Base-by-base conservation (phyloP, 1,140 invertebrate genomes). In the Rhagoletis zephyria region DNA sequence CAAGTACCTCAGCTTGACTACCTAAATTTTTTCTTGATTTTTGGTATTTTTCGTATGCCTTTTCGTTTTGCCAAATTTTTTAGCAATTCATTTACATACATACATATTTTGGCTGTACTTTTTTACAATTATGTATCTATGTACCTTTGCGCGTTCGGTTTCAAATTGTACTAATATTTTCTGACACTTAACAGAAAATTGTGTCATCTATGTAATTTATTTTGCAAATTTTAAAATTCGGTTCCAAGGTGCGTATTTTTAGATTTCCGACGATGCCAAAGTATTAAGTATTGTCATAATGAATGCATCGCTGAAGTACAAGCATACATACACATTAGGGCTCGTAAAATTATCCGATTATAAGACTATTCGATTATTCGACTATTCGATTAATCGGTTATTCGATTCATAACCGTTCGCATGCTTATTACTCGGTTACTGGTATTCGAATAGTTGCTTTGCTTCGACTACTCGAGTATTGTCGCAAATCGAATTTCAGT, bases 141-240 rank as follows among this genome's bases (percentile, higher is more conserved):
- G 70, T 51, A 74, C 45, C 16, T 70, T 74, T 48, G 14, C 42
- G 45, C 45, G 10, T 74, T 30, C 3, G 30, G 19, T 67, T 74
- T 74, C 70, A 74, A 74, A 74, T 48, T 16, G 14, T 74, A 74
- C 45, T n/a, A 74, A 74, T 10, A 45, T 12, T 74, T 74, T 74
- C 14, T 74, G 70, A 74, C 42, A 74, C 40, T 48, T 12, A 74
- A 74, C 70, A 74, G 42, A 48, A n/a, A 74, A 48, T 51, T 74
- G 70, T 74, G 70, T 74, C 70, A 74, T 74, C n/a, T 4, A 74
- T 74, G 70, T 12, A 74, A 74, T 74, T 74, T 74, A 14, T 74
- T 63, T 74, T 74, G 14, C 12, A 45, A 74, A 51, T 48, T 48
- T 74, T n/a, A 45, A 16, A 74, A 48, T 74, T 74, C 70, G 42